Evolutionary conservation across 2,888 invertebrate species (phyloP), one percentile per base, ranked within the genome.

Genomic region (Coremacera marginata): DNA sequence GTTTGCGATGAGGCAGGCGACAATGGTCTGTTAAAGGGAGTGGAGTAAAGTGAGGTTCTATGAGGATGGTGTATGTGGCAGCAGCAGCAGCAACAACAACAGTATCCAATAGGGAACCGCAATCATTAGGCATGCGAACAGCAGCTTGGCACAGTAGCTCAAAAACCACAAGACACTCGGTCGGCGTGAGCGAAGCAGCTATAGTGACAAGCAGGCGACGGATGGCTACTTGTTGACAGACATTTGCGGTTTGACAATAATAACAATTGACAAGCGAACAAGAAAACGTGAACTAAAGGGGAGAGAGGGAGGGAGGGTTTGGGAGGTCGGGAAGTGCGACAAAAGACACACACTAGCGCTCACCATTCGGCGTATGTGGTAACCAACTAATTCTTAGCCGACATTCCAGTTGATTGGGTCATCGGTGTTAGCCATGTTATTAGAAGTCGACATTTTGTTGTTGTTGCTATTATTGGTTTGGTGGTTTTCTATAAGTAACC

Each of bases 161-260:
- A 11, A n/a, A 75, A 75, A 75, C 75, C 68, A 22, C 68, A 68
- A 68, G 51, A 25, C 57, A 67, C 68, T 67, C 22, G 8, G 22
- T 2, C 14, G 11, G 22, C 63, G 52, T 5, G 31, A 51, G 52
- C 49, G 62, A 55, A 14, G 44, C 14, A 62, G 51, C 55, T 22
- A 60, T 72, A 65, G 51, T 52, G 65, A 70, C 63, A 52, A 60
- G 1, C 25, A 9, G 71, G 19, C 71, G 67, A 60, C 27, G n/a
- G 72, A 44, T 14, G 49, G 68, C 72, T 72, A 52, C 52, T 52
- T 76, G 78, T 76, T 76, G 76, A 76, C 76, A 76, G 73, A 74
- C 73, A 55, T 62, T 70, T 76, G 76, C 57, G 78, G 76, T 76
- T 62, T 73, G 78, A 52, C 76, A 65, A 11, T 57, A 9, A 19